Conservation (phyloP, 2,888 invertebrate species). For the Strigamia crassipes region DNA sequence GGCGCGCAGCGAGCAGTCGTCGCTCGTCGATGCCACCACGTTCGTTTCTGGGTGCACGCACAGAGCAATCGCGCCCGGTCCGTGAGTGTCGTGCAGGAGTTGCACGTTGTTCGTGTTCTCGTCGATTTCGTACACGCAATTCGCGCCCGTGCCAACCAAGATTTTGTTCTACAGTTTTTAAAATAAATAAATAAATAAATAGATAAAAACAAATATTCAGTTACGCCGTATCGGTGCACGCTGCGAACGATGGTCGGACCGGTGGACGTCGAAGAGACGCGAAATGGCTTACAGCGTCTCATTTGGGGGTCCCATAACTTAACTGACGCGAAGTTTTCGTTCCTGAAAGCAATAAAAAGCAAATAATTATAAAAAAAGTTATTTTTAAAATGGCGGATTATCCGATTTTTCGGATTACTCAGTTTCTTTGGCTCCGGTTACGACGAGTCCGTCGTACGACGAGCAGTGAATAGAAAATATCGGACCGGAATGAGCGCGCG, state of each 20-base stretch:
- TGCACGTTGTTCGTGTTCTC: constrained; percentile 47
- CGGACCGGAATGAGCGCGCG: constrained; percentile 47
- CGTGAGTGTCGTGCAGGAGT: constrained; percentile 44
- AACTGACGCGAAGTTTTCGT: constrained; percentile 2
- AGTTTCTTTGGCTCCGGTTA: constrained; percentile 48
- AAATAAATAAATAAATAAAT: background rate
- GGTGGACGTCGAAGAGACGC: background rate
- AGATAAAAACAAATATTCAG: background rate
- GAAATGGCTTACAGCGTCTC: constrained; percentile 48
- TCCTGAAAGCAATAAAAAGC: background rate
- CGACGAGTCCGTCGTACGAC: constrained; percentile 46
- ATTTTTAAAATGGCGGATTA: background rate
- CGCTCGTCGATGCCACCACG: constrained; percentile 59
- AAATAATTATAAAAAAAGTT: too few species aligned
- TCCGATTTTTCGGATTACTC: background rate
- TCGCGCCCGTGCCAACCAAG: constrained; percentile 46
- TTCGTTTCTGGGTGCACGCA: constrained; percentile 58
- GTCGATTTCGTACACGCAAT: constrained; percentile 47
- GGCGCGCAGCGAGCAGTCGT: constrained; percentile 59
- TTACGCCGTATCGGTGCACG: constrained; percentile 20
- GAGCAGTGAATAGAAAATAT: constrained; percentile 46
- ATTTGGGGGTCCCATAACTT: constrained; percentile 49
- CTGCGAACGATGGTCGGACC: constrained; percentile 43
- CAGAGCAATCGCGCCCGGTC: background rate
- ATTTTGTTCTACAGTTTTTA: constrained; percentile 45